phyloP scores from a whole-genome alignment of 2,888 invertebrate species.

The Acronicta leporina region DNA sequence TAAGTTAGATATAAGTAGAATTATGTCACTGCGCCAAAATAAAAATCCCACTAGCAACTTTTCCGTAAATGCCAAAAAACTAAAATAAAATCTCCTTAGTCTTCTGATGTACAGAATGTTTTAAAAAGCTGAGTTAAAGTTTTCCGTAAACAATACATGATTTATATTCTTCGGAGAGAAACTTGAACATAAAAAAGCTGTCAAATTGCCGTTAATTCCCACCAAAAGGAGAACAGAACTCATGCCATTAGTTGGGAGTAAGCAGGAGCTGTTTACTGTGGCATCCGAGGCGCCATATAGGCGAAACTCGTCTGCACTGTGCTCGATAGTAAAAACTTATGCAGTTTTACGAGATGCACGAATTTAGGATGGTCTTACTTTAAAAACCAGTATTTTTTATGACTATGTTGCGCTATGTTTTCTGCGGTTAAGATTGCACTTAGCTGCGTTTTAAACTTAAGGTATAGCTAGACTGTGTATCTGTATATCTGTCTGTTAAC shows the following conservation, averaged over 20 bases:
- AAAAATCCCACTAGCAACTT: neutral
- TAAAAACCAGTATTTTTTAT: conserved; percentile 9
- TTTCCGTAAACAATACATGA: too few relatives aligned
- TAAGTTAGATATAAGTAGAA: neutral
- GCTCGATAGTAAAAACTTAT: conserved; percentile 23
- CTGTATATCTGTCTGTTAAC: too few relatives aligned
- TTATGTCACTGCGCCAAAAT: neutral
- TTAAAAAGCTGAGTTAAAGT: too few relatives aligned
- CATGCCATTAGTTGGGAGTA: neutral
- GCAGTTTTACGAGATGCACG: conserved; percentile 14
- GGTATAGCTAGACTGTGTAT: too few relatives aligned
- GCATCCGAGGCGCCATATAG: neutral
- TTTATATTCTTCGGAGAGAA: too few relatives aligned
- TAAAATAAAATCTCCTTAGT: too few relatives aligned
- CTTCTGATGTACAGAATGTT: too few relatives aligned
- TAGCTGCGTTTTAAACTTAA: too few relatives aligned
- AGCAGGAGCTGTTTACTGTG: neutral
- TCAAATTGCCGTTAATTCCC: too few relatives aligned
- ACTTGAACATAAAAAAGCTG: too few relatives aligned
- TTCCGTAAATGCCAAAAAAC: too few relatives aligned
- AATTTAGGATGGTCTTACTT: conserved; percentile 10
- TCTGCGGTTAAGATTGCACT: too few relatives aligned
- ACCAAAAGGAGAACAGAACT: neutral
- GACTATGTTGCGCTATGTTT: neutral
- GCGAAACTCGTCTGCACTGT: conserved; percentile 1